Evolutionary conservation across 2,113 vertebrate genomes (phyloP).

Genomic region (Garra rufa): DNA sequence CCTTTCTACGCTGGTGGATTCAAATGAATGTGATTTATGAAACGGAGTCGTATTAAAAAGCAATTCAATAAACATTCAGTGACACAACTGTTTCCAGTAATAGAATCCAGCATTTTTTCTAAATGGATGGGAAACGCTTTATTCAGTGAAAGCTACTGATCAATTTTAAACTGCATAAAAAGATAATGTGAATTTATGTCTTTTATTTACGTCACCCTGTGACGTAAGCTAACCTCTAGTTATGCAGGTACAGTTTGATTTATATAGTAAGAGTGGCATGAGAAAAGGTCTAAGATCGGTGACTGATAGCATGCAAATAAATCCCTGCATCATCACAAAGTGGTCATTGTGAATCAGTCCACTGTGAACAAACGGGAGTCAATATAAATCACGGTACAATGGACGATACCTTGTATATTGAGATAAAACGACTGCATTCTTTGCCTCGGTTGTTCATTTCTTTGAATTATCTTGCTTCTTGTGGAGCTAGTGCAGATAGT

Average conservation of each 20-base stretch:
- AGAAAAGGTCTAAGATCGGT: neutral
- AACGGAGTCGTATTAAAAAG: neutral
- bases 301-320: neutral
- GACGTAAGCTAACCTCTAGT: neutral
- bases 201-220: neutral
- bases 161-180: neutral
- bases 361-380: neutral
- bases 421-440: neutral
- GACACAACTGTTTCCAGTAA: conserved; percentile 7
- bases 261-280: neutral
- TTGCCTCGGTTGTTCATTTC: neutral
- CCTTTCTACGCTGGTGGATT: conserved; percentile 3
- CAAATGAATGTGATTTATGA: conserved; percentile 20
- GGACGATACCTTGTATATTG: neutral
- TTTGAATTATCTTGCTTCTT: neutral
- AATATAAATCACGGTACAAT: neutral
- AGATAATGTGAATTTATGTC: neutral
- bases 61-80: neutral
- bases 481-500: neutral
- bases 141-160: neutral
- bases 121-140: neutral
- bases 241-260: neutral
- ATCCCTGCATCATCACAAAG: neutral
- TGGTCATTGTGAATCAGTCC: neutral
- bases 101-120: neutral